Evolutionary conservation across 2,113 vertebrate genomes (phyloP), one percentile per base, ranked within the genome.

Genomic region (Eurypyga helias): DNA sequence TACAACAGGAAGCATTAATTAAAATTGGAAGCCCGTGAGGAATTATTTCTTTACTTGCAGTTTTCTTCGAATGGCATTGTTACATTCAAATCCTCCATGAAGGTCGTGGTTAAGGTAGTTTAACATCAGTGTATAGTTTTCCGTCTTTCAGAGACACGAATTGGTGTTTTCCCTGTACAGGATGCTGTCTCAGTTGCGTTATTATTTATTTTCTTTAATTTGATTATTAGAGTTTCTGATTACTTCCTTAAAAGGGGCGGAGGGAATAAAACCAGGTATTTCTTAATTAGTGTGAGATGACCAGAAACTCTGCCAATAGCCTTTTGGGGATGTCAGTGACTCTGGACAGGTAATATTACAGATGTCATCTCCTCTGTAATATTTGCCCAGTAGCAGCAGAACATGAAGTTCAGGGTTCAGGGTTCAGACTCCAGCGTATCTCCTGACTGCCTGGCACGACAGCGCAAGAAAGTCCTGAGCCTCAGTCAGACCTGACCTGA

Each of bases 1-100:
- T 87, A 52, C 67, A 83, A n/a, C 61, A 84, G 77, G 78, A 94
- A 83, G 46, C 52, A 48, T 86, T 95, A 93, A 95, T 98, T 95
- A 98, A 90, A 92, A 90, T 82, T 80, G 41, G 66, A 95, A 85
- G 82, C 41, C 51, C 34, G 17, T 5, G 7, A 88, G 33, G 93
- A 93, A 80, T 91, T 80, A 41, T 60, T 82, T 65, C 25, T 94
- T 78, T 73, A 9, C 61, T 86, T 93, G 15, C 46, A 33, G 10
- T 87, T 90, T 72, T 77, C 8, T 91, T 64, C 48, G n/a, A 91
- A 38, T 72, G 46, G 17, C 36, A 29, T 87, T 92, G 38, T 62
- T 46, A 33, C 3, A 0, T 85, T 95, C 34, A 91, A 73, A 69
- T 84, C 64, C 51, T 51, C 29, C 2, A 1, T 57, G 76, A 66